phyloP scores from a whole-genome alignment of 1,140 invertebrate species.

The Drosophila quadrilineata region DNA sequence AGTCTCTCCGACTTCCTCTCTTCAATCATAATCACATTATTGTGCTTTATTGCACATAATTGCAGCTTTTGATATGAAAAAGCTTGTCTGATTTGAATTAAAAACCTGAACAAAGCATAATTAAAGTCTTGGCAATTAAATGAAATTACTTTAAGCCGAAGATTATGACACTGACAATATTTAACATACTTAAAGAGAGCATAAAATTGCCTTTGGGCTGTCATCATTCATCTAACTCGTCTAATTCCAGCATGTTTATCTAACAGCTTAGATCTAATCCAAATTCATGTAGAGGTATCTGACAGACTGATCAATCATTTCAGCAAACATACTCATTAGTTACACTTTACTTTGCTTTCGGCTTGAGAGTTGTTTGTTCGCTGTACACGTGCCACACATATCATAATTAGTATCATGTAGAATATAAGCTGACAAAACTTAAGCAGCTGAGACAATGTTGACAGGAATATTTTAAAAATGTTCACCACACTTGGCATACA shows the following conservation, averaged over 20 bases:
- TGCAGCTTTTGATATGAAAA: slow-evolving; percentile 9
- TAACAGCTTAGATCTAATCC: too few relatives aligned
- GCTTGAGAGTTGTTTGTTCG: slow-evolving; percentile 8
- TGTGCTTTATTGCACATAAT: slow-evolving; percentile 9
- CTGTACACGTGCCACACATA: slow-evolving; percentile 37
- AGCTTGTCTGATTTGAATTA: neutral
- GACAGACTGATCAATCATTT: slow-evolving; percentile 22
- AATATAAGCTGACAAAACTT: slow-evolving; percentile 28
- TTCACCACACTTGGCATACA: slow-evolving; percentile 19
- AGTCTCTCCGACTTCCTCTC: neutral
- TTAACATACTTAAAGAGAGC: too few relatives aligned
- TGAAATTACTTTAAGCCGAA: too few relatives aligned
- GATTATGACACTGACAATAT: too few relatives aligned
- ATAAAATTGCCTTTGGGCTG: too few relatives aligned
- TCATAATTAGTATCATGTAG: slow-evolving; percentile 69
- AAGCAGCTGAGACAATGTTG: slow-evolving; percentile 18
- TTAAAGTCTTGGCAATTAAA: too few relatives aligned
- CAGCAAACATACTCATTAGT: slow-evolving; percentile 12
- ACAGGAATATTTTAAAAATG: slow-evolving; percentile 51
- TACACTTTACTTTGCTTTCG: too few relatives aligned
- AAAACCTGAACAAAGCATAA: too few relatives aligned
- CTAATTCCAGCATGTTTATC: too few relatives aligned
- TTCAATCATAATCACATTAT: slow-evolving; percentile 30
- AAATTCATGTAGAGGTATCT: too few relatives aligned
- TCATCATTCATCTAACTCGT: too few relatives aligned